A percentile compares a stretch with the other conserved stretches of the same genome.
Conservation (phyloP, 2,797 vertebrate genomes). For the Aldrovandia affinis region DNA sequence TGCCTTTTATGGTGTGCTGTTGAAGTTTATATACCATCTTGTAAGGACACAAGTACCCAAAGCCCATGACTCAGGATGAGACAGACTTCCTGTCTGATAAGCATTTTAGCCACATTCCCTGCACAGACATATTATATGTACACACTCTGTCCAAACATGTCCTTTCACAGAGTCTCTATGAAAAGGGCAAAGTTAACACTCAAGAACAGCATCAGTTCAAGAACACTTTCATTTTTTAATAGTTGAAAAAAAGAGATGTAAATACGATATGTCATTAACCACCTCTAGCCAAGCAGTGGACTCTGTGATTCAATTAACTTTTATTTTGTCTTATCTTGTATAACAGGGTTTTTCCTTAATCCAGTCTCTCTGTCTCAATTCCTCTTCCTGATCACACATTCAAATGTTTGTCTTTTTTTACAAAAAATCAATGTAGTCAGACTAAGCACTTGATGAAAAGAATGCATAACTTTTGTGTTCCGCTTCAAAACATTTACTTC, state of each 20-base stretch:
- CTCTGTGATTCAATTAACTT: no score
- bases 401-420: not conserved
- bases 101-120: not conserved
- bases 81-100: not conserved
- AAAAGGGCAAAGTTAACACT: not conserved
- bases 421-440: slow-evolving; percentile 4
- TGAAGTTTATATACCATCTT: not conserved
- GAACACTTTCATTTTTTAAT: not conserved
- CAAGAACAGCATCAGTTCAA: not conserved
- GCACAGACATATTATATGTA: not conserved
- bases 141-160: not conserved
- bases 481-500: slow-evolving; percentile 9
- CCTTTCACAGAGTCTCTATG: not conserved
- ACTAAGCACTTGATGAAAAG: not conserved
- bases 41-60: not conserved
- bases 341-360: not conserved
- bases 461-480: slow-evolving; percentile 3
- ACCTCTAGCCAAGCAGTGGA: no score
- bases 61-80: not conserved
- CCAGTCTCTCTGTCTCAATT: not conserved
- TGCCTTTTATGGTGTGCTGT: not conserved
- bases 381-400: not conserved
- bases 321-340: not conserved
- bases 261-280: not conserved
- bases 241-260: no score